Conservation (phyloP, 2,113 vertebrate genomes). For the Caranx ignobilis region DNA sequence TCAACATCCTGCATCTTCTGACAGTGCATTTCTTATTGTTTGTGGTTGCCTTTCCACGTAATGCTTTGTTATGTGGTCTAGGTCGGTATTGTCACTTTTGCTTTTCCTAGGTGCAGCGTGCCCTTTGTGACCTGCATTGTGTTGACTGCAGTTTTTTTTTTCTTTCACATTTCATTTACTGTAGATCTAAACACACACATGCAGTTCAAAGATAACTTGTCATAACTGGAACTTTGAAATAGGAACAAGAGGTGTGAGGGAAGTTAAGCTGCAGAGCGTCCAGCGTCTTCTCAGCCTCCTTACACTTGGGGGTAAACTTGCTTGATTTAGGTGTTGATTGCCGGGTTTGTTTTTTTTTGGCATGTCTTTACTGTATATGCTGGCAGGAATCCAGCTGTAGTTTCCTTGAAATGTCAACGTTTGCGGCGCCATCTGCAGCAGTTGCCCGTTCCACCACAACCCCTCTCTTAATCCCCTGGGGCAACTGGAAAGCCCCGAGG, state of each 20-base stretch:
- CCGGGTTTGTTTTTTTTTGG: background rate
- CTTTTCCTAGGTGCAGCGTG: constrained; percentile 23
- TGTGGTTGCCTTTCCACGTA: constrained; percentile 61
- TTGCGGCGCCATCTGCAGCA: constrained; percentile 36
- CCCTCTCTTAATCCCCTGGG: constrained; percentile 42
- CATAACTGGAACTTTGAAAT: constrained; percentile 40
- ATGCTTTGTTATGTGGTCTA: constrained; percentile 39
- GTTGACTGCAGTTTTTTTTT: constrained; percentile 14
- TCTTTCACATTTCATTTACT: constrained; percentile 2
- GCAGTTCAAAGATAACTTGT: constrained; percentile 15
- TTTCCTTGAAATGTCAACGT: constrained; percentile 60
- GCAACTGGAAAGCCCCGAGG: constrained; percentile 73
- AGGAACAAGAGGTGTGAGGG: constrained; percentile 38
- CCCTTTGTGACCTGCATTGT: constrained; percentile 22
- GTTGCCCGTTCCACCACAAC: constrained; percentile 39
- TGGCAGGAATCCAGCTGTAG: constrained; percentile 54
- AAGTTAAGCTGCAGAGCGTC: background rate
- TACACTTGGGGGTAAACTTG: constrained; percentile 13
- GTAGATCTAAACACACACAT: background rate
- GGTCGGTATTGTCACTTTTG: constrained; percentile 36
- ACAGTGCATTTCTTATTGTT: constrained; percentile 34
- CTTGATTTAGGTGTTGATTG: constrained; percentile 33
- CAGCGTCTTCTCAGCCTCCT: background rate
- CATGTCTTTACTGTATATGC: constrained; percentile 8
- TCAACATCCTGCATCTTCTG: constrained; percentile 70